Conservation (phyloP, 2,113 vertebrate species). For the Arenaria interpres region DNA sequence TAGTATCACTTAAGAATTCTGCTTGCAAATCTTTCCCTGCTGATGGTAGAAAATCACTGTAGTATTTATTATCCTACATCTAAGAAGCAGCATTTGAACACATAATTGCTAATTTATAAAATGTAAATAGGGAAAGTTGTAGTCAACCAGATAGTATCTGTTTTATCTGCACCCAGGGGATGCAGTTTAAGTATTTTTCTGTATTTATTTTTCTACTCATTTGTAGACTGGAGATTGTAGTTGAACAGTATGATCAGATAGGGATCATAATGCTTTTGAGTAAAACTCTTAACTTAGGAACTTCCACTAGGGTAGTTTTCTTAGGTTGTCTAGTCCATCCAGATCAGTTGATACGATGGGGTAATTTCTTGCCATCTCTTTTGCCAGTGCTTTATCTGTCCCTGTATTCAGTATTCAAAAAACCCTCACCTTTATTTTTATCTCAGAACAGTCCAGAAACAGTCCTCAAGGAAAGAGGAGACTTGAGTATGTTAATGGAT, state of each 20-base stretch:
- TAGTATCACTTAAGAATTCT: conserved; percentile 8
- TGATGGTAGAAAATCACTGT: neutral
- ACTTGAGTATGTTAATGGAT: neutral
- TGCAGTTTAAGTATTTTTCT: neutral
- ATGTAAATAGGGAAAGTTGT: neutral
- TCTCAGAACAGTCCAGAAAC: neutral
- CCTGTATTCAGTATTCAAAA: neutral
- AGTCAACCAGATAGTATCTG: neutral
- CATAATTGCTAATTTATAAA: neutral
- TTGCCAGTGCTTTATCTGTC: neutral
- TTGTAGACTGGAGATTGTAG: neutral
- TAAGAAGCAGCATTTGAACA: neutral
- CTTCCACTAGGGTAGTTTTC: neutral
- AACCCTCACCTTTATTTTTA: neutral
- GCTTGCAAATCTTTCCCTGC: neutral
- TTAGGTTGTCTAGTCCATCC: neutral
- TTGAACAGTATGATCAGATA: neutral
- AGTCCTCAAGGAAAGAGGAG: neutral
- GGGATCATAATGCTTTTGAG: neutral
- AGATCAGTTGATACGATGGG: neutral
- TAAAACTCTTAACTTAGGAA: neutral
- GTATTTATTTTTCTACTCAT: neutral
- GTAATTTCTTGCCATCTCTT: neutral
- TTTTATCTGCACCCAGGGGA: neutral
- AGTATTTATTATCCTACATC: neutral